Conservation (phyloP, 2,888 invertebrate genomes). For the Aradus depressus region DNA sequence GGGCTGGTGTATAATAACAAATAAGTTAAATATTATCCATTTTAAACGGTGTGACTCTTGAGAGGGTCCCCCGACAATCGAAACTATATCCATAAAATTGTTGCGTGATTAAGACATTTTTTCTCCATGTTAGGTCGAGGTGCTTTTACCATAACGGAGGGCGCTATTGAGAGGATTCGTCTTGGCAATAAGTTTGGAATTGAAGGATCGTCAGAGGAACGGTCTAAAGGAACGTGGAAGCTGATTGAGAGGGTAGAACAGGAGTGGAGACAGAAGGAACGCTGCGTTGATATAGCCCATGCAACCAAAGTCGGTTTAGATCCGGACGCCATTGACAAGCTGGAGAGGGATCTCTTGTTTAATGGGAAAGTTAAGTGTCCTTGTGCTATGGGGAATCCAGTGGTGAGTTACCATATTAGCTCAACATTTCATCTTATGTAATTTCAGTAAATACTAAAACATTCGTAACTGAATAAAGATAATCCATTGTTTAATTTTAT, state of each 20-base stretch:
- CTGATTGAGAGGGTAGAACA: not conserved
- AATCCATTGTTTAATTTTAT: no score
- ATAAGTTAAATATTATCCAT: no score
- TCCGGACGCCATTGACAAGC: not conserved
- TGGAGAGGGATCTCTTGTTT: not conserved
- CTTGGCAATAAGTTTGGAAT: not conserved
- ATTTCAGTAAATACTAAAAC: no score
- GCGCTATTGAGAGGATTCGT: not conserved
- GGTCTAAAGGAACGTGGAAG: not conserved
- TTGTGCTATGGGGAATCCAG: no score
- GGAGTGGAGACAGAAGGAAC: not conserved
- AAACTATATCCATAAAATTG: no score
- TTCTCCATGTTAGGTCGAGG: not conserved
- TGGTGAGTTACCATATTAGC: no score
- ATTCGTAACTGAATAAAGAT: no score
- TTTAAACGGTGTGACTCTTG: no score
- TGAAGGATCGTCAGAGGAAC: fast-evolving
- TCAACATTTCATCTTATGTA: no score
- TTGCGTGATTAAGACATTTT: not conserved
- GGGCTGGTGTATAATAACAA: no score
- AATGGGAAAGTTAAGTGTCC: no score
- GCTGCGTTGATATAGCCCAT: not conserved
- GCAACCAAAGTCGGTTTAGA: conserved; percentile 2
- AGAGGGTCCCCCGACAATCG: no score
- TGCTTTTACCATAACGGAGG: conserved; percentile 1